phyloP scores from a whole-genome alignment of 2,888 invertebrate species.

The Ypsolopha sequella region DNA sequence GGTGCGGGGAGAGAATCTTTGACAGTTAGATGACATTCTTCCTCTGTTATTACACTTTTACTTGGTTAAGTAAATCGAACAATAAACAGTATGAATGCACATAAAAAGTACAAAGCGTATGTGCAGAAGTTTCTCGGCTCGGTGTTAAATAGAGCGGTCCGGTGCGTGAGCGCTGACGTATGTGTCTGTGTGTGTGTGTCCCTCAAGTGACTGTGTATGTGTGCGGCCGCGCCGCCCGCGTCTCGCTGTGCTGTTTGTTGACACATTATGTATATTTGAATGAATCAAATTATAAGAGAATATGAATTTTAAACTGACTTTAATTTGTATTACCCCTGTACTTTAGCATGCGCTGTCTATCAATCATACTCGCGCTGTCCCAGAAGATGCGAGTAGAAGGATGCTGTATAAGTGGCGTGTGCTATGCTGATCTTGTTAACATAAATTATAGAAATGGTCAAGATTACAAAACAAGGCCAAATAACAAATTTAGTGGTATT shows the following conservation, averaged over 20 bases:
- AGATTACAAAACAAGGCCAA: too few relatives aligned
- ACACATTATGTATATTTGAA: constrained; percentile 70
- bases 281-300: constrained; percentile 70
- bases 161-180: constrained; percentile 19
- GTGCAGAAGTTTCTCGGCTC: constrained; percentile 64
- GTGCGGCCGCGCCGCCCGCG: constrained; percentile 38
- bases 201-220: constrained; percentile 11
- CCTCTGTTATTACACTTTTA: too few relatives aligned
- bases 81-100: neutral
- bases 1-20: too few relatives aligned
- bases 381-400: too few relatives aligned
- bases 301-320: constrained; percentile 55
- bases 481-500: too few relatives aligned
- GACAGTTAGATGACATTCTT: too few relatives aligned
- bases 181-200: constrained; percentile 17
- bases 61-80: too few relatives aligned
- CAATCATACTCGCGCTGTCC: too few relatives aligned
- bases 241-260: constrained; percentile 69
- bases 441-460: too few relatives aligned
- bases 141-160: constrained; percentile 29
- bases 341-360: too few relatives aligned
- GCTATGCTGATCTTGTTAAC: too few relatives aligned
- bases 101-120: constrained; percentile 58
- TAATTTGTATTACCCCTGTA: constrained; percentile 20
- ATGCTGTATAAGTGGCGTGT: too few relatives aligned